Base-by-base conservation (phyloP, 2,888 invertebrate species). In the Rhimphoctona megacephalus region DNA sequence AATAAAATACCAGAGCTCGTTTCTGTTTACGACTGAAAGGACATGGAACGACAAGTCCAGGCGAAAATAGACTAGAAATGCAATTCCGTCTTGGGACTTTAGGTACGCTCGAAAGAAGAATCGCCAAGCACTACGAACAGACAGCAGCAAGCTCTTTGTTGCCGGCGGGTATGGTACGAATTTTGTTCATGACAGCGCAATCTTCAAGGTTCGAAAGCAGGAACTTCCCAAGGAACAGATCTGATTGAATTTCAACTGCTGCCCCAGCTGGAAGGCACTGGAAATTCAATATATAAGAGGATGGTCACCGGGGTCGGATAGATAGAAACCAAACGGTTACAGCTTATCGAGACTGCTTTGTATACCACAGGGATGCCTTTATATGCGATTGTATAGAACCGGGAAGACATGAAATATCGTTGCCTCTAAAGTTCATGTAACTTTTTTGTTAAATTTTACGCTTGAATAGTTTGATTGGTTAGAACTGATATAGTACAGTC, bases 161-260 rank as follows among this genome's bases (percentile, higher is more conserved):
- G 85, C 82, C 87, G 70, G 67, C 46, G 78, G 88, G 79, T 81
- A 39, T 69, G 73, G 77, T 70, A 86, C 83, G 87, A 88, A 84
- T 89, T 89, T 90, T 89, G 90, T 82, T 86, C 87, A 88, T 87
- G 89, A 90, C 90, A 90, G 89, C 73, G 88, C 90, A 89, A 89
- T 90, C 85, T 87, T 87, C 82, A 76, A 88, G 86, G 86, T 88
- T 87, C 86, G 82, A 82, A 86, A 81, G 83, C 85, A 83, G 85
- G 74, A 82, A 70, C 79, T 84, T 79, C 72, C 76, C 76, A 80
- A 72, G 39, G 79, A 79, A 79, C 79, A 67, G 79, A 82, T 76
- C 85, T 79, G 87, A 87, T 87, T 85, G 85, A 87, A 87, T 85
- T 79, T 85, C 85, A 80, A 72, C 82, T 79, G 72, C 74, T 61